Conservation (phyloP, 1,140 invertebrate species). For the Andrena cerasifolii region DNA sequence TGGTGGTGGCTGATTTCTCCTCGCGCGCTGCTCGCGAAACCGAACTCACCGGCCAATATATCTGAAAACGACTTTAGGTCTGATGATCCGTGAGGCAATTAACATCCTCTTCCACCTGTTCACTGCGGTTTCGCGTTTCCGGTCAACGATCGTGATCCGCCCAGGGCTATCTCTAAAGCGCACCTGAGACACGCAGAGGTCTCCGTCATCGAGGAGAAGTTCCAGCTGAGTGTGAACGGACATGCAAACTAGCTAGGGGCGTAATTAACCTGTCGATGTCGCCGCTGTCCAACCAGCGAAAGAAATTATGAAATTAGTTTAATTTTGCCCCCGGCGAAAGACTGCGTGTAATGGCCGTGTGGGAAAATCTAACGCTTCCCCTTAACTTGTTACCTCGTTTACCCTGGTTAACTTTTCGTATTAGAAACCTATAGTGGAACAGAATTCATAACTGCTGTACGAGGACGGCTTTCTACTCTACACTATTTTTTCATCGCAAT, state of each 20-base stretch:
- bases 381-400: constrained; percentile 17
- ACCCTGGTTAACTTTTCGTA: not conserved
- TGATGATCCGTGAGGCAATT: constrained; percentile 20
- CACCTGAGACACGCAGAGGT: not conserved
- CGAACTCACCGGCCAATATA: no score
- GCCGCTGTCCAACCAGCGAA: not conserved
- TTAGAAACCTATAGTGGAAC: not conserved
- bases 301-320: constrained; percentile 34
- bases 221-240: constrained; percentile 20
- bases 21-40: no score
- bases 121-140: constrained; percentile 4
- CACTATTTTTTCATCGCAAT: not conserved
- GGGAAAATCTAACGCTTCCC: constrained; percentile 8
- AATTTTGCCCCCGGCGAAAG: not conserved
- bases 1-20: no score
- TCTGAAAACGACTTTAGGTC: not conserved
- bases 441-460: not conserved
- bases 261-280: constrained; percentile 8
- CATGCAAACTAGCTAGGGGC: constrained; percentile 7
- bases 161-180: constrained; percentile 14
- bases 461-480: not conserved
- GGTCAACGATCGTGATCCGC: constrained; percentile 31
- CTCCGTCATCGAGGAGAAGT: not conserved
- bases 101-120: no score
- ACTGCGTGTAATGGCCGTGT: not conserved